These are phyloP conservation scores for Poeciliopsis gracilis DNA, from an alignment of 2,797 vertebrate species.

Conservation along the genomic window DNA sequence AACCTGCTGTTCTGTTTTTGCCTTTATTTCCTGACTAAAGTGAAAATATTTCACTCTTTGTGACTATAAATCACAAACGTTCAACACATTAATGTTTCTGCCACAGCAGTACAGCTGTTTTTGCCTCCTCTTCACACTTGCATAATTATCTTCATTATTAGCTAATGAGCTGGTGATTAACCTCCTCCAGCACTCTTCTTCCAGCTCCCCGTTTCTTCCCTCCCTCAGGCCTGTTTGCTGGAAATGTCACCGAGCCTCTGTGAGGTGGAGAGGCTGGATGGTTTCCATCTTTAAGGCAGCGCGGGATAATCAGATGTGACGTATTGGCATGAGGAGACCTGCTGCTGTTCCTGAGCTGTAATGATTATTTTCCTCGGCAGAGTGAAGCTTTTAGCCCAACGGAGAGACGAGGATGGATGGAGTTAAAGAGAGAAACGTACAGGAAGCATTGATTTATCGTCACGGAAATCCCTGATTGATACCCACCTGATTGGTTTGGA, in stretches of 20 bases:
- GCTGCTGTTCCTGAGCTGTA: constrained; percentile 21
- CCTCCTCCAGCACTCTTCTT: constrained; percentile 7
- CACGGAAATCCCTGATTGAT: background rate
- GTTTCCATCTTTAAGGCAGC: constrained; percentile 9
- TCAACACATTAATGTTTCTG: background rate
- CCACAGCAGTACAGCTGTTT: background rate
- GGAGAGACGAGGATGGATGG: background rate
- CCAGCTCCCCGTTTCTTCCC: background rate
- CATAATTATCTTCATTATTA: constrained; percentile 40
- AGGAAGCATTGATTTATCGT: background rate
- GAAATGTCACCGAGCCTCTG: constrained; percentile 18
- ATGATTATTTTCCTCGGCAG: constrained; percentile 6
- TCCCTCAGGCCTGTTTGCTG: constrained; percentile 10
- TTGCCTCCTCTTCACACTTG: constrained; percentile 22
- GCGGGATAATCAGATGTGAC: constrained; percentile 31
- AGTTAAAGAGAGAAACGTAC: background rate
- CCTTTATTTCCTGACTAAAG: background rate
- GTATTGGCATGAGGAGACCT: constrained; percentile 27
- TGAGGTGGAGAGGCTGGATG: background rate
- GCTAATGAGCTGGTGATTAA: constrained; percentile 44
- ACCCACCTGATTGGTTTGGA: background rate
- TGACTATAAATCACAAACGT: background rate
- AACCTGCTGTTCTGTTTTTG: background rate
- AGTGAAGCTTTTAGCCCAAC: background rate
- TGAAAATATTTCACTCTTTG: background rate